Conservation (phyloP, 2,888 invertebrate genomes). For the Agapetus fuscipes region DNA sequence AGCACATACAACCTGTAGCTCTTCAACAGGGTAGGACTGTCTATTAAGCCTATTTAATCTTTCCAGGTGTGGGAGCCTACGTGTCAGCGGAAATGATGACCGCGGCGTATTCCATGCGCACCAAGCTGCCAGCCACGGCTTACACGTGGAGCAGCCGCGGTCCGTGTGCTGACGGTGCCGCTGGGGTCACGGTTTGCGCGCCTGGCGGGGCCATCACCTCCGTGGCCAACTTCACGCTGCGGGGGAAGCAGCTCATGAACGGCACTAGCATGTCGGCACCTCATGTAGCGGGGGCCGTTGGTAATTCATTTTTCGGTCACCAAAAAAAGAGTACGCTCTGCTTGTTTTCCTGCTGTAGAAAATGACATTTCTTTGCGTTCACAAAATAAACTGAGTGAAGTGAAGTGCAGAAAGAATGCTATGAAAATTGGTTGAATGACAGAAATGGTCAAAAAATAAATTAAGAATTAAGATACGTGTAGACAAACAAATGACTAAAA, state of each 20-base stretch:
- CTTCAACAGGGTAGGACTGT: neutral
- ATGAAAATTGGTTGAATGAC: no score
- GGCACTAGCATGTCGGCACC: slow-evolving; percentile 98
- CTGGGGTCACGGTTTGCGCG: slow-evolving; percentile 83
- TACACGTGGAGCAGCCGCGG: slow-evolving; percentile 90
- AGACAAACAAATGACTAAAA: no score
- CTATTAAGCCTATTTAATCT: neutral
- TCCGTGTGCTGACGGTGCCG: slow-evolving; percentile 80
- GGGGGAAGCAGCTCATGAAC: slow-evolving; percentile 85
- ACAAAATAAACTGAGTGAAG: no score
- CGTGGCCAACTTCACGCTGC: slow-evolving; percentile 82
- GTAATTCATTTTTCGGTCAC: slow-evolving; percentile 40
- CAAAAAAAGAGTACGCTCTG: no score
- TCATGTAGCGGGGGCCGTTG: slow-evolving; percentile 87
- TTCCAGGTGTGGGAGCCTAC: slow-evolving; percentile 82
- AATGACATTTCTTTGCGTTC: no score
- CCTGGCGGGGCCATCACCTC: slow-evolving; percentile 92
- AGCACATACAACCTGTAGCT: no score
- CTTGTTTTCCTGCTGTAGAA: no score
- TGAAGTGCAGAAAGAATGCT: no score
- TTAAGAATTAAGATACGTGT: no score
- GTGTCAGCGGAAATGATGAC: slow-evolving; percentile 97
- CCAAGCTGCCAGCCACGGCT: slow-evolving; percentile 73
- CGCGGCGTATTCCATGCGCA: slow-evolving; percentile 86
- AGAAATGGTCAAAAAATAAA: no score